These are phyloP conservation scores for Luffia ferchaultella DNA, from an alignment of 2,888 invertebrate species.

Conservation along the genomic window DNA sequence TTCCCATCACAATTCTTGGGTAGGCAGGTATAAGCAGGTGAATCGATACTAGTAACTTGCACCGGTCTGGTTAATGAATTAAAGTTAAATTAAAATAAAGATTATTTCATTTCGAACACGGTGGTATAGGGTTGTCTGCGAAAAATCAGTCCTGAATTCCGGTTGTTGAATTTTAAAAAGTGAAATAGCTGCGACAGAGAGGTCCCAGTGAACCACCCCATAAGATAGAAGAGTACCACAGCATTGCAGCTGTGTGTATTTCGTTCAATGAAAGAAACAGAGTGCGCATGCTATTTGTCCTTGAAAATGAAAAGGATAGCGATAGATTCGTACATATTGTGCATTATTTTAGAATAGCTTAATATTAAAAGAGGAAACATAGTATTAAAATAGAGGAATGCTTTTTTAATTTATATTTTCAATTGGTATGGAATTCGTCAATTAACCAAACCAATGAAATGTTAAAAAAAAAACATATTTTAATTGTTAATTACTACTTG, in stretches of 20 bases:
- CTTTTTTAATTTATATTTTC: neutral
- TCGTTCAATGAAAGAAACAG: conserved; percentile 9
- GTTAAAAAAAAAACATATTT: too few species aligned
- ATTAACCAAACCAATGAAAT: too few species aligned
- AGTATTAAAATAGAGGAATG: conserved; percentile 9
- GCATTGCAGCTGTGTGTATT: conserved; percentile 8
- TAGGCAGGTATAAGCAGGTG: conserved; percentile 9
- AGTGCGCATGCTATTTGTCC: conserved; percentile 10
- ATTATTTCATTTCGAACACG: conserved; percentile 12
- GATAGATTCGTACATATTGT: conserved; percentile 9
- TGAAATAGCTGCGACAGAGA: conserved; percentile 9
- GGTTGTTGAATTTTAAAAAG: too few species aligned
- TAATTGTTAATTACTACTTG: too few species aligned
- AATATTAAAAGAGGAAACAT: conserved; percentile 9
- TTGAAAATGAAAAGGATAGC: conserved; percentile 11
- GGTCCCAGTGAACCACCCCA: conserved; percentile 6
- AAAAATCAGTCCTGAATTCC: conserved; percentile 14
- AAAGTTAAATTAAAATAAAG: conserved; percentile 12
- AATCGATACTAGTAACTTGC: conserved; percentile 9
- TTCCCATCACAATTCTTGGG: conserved; percentile 7
- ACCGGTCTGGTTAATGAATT: conserved; percentile 11
- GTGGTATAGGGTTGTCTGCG: conserved; percentile 10
- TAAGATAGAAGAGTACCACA: neutral
- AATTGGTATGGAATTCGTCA: too few species aligned
- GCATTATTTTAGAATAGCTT: conserved; percentile 11